Evolutionary conservation across 2,797 vertebrate species (phyloP).

Genomic region (Hirundo rustica): DNA sequence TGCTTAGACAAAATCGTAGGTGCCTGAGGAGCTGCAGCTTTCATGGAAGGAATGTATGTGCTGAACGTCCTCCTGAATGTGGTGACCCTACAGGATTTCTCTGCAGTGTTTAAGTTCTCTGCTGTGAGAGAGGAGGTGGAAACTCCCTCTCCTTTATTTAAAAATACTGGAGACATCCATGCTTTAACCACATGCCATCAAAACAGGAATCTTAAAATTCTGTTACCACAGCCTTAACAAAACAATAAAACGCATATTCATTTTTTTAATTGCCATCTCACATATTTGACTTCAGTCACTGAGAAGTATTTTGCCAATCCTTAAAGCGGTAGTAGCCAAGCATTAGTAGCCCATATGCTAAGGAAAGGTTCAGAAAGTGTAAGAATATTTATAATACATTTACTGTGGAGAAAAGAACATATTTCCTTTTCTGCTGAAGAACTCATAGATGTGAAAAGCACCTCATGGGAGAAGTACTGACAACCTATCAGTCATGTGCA

Average conservation of each 20-base stretch:
- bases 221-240: neutral
- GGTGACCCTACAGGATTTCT: neutral
- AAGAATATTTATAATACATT: neutral
- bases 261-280: neutral
- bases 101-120: neutral
- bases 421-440: neutral
- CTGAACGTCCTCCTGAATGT: neutral
- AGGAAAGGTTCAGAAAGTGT: neutral
- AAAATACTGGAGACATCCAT: neutral
- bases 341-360: neutral
- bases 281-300: neutral
- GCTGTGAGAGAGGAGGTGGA: neutral
- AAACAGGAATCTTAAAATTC: neutral
- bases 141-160: neutral
- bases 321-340: neutral
- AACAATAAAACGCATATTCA: neutral
- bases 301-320: neutral
- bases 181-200: neutral
- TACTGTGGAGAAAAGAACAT: neutral
- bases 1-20: neutral
- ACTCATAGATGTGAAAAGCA: neutral
- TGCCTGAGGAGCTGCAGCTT: neutral
- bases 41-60: accelerated
- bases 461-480: neutral
- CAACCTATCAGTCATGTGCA: neutral